Evolutionary conservation across 1,140 invertebrate genomes (phyloP).

Genomic region (Lucilia cuprina): DNA sequence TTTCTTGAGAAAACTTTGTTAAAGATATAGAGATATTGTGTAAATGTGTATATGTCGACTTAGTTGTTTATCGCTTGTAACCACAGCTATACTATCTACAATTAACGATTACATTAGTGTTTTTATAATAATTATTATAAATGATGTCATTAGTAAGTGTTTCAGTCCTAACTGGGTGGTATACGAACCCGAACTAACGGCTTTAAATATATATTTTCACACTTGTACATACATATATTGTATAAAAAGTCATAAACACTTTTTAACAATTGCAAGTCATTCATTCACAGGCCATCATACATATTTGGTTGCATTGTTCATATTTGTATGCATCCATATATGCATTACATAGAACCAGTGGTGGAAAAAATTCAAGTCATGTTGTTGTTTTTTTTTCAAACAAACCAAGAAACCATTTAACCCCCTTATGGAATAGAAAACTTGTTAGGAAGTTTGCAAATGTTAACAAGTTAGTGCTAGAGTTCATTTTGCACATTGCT

Average conservation of each 20-base stretch:
- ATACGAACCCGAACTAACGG: neutral
- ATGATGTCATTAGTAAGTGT: conserved; percentile 2
- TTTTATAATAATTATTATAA: neutral
- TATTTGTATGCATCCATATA: neutral
- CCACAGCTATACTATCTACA: neutral
- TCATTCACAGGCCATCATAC: neutral
- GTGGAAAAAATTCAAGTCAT: neutral
- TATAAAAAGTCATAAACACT: too few species aligned
- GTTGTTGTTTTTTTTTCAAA: neutral
- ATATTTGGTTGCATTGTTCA: neutral
- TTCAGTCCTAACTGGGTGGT: neutral
- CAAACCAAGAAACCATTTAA: neutral
- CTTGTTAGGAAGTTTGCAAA: neutral
- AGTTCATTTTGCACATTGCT: neutral
- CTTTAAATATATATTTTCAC: neutral
- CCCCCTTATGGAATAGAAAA: neutral
- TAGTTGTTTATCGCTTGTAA: too few species aligned
- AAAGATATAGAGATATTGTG: too few species aligned
- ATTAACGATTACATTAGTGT: neutral
- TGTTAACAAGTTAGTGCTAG: neutral
- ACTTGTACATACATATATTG: too few species aligned
- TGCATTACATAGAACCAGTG: neutral
- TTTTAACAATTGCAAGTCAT: too few species aligned
- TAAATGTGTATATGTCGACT: too few species aligned
- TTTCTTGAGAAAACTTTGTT: too few species aligned